These are phyloP conservation scores for Drosophila grimshawi DNA, from an alignment of 1,140 invertebrate species.

Conservation along the genomic window DNA sequence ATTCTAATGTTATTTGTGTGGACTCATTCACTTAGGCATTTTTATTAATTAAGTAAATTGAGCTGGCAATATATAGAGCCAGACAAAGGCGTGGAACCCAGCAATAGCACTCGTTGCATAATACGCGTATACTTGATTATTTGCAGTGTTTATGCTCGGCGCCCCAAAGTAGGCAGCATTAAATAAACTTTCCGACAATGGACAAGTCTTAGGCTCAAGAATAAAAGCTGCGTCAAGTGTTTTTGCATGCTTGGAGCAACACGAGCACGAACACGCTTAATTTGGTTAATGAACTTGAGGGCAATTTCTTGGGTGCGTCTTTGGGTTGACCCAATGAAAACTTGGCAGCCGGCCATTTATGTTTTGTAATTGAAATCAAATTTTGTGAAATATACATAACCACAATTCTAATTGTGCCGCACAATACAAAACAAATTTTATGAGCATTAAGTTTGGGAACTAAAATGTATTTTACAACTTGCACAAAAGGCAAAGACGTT, in stretches of 20 bases:
- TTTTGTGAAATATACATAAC: constrained; percentile 47
- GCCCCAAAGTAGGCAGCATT: constrained; percentile 50
- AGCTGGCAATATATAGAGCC: constrained; percentile 1
- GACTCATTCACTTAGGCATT: constrained; percentile 54
- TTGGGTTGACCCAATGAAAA: constrained; percentile 10
- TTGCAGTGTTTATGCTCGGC: constrained; percentile 24
- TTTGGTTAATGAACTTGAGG: constrained; percentile 66
- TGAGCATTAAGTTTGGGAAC: constrained; percentile 27
- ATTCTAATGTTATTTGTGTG: constrained; percentile 28
- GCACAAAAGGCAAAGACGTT: constrained; percentile 4
- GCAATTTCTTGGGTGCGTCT: constrained; percentile 4
- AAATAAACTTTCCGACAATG: constrained; percentile 25
- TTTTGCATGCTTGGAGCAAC: constrained; percentile 29
- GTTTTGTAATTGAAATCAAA: constrained; percentile 71
- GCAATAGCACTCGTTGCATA: constrained; percentile 21
- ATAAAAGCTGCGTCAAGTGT: constrained; percentile 28
- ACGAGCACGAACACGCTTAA: constrained; percentile 39
- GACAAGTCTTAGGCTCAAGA: background rate
- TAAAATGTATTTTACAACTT: constrained; percentile 43
- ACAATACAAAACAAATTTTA: constrained; percentile 57
- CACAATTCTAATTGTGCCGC: constrained; percentile 49
- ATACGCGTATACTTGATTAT: constrained; percentile 64
- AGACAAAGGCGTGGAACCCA: background rate
- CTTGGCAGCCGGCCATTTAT: constrained; percentile 24
- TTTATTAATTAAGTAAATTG: constrained; percentile 81